phyloP scores from a whole-genome alignment of 1,140 invertebrate genomes.

The Charaxes varanes region DNA sequence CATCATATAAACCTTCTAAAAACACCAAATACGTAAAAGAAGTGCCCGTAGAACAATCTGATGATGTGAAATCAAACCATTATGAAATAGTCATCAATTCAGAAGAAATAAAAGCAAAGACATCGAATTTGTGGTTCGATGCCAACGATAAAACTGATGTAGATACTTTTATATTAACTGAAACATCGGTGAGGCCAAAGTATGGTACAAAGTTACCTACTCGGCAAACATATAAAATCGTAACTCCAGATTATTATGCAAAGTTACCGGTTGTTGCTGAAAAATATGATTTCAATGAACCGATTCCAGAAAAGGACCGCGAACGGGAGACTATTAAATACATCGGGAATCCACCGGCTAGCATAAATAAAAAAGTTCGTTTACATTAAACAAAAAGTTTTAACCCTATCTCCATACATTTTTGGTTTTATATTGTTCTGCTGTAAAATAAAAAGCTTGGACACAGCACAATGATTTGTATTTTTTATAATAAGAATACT shows the following conservation, averaged over 20 bases:
- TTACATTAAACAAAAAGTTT: slow-evolving; percentile 22
- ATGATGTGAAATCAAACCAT: too few relatives aligned
- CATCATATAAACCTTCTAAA: neutral
- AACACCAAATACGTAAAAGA: slow-evolving; percentile 7
- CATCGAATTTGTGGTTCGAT: slow-evolving; percentile 23
- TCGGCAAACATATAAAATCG: slow-evolving; percentile 31
- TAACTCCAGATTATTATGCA: slow-evolving; percentile 40
- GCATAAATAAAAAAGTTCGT: slow-evolving; percentile 36
- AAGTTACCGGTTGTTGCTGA: slow-evolving; percentile 39
- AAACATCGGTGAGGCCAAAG: slow-evolving; percentile 9
- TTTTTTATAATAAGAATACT: too few relatives aligned
- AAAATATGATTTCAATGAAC: slow-evolving; percentile 50
- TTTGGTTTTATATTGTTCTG: slow-evolving; percentile 1
- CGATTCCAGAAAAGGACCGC: slow-evolving; percentile 46
- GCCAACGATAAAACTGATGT: slow-evolving; percentile 6
- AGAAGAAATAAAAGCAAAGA: slow-evolving; percentile 30
- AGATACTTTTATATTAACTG: slow-evolving; percentile 1
- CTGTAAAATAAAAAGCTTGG: neutral
- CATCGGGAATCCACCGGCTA: slow-evolving; percentile 30
- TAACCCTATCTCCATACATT: too few relatives aligned
- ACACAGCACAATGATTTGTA: too few relatives aligned
- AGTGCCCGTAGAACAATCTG: too few relatives aligned
- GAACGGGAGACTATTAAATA: slow-evolving; percentile 33
- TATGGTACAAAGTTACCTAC: slow-evolving; percentile 35
- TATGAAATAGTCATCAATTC: slow-evolving; percentile 6